Evolutionary conservation across 2,888 invertebrate species (phyloP).

Genomic region (Phlogophora meticulosa): DNA sequence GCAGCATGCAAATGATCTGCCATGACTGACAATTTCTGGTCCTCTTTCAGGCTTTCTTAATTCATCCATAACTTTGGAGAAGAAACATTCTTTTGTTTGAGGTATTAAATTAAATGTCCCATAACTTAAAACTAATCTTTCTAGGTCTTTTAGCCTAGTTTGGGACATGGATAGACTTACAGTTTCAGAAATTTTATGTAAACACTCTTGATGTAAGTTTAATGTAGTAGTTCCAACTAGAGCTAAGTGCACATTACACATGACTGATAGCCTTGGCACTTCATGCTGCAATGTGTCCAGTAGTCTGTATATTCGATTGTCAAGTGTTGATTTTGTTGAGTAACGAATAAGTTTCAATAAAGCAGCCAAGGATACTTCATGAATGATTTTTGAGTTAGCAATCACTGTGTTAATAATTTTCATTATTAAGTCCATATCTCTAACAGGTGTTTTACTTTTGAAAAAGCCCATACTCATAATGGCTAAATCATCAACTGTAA

Average conservation of each 20-base stretch:
- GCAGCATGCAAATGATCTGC: conserved; percentile 91
- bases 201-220: conserved; percentile 80
- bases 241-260: conserved; percentile 93
- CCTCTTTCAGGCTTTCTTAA: conserved; percentile 89
- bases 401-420: conserved; percentile 89
- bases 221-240: conserved; percentile 91
- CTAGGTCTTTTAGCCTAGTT: conserved; percentile 94
- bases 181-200: conserved; percentile 87
- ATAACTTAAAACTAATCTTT: conserved; percentile 92
- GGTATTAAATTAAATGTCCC: conserved; percentile 92
- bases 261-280: conserved; percentile 91
- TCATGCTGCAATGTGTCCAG: conserved; percentile 90
- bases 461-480: conserved; percentile 95
- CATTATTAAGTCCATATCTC: conserved; percentile 85
- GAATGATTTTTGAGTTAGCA: conserved; percentile 88
- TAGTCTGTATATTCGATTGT: conserved; percentile 87
- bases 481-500: conserved; percentile 93
- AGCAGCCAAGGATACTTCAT: conserved; percentile 93
- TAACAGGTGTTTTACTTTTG: conserved; percentile 93
- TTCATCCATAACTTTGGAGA: conserved; percentile 84
- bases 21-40: conserved; percentile 91
- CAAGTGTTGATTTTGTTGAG: conserved; percentile 84
- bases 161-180: conserved; percentile 85
- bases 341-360: conserved; percentile 93
- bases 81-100: conserved; percentile 79